Base-by-base conservation (phyloP, 2,888 invertebrate genomes). In the Caenorhabditis afra region DNA sequence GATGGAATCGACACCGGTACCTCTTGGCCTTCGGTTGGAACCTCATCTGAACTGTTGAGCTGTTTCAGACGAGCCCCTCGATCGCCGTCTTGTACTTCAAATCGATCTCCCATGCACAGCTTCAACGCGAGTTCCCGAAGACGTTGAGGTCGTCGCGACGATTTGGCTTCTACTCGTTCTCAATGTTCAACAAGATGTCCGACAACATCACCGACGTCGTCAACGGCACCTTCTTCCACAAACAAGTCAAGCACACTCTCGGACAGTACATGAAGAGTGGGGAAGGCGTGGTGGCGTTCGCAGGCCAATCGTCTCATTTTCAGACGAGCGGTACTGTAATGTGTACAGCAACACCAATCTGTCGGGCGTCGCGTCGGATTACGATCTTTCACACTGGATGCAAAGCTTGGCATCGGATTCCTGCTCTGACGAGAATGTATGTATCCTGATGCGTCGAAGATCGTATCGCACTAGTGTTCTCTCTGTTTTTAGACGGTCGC, bases 131-230 rank as follows among this genome's bases (percentile, higher is more conserved):
- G 10, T 65, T 79, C 35, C 73, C 71, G 41, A 66, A 78, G 23
- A 59, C 59, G 22, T 29, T 66, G 10, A 55, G 61, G 20, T 41
- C 52, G 10, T 49, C 64, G 7, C 55, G 53, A 39, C 47, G 45
- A 61, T 62, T 64, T n/a, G 55, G 57, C 35, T 71, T 78, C 29
- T 61, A 61, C 23, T 39, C 39, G 16, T 78, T 73, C 18, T 22
- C 67, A n/a, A 79, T 73, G 79, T 74, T 68, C 68, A 79, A 68
- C 29, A 79, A 79, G 37, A 67, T 78, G 14, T 71, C 71, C 12
- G 55, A 67, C 23, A 67, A 71, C 14, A 57, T 67, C 18, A 62
- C 61, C 7, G 71, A 78, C 39, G 29, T 59, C 5, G 61, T 78
- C 3, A 64, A 71, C n/a, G 23, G 55, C 39, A 71, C 71, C 1